Conservation (phyloP, 2,888 invertebrate genomes). For the Rhagonycha lutea region DNA sequence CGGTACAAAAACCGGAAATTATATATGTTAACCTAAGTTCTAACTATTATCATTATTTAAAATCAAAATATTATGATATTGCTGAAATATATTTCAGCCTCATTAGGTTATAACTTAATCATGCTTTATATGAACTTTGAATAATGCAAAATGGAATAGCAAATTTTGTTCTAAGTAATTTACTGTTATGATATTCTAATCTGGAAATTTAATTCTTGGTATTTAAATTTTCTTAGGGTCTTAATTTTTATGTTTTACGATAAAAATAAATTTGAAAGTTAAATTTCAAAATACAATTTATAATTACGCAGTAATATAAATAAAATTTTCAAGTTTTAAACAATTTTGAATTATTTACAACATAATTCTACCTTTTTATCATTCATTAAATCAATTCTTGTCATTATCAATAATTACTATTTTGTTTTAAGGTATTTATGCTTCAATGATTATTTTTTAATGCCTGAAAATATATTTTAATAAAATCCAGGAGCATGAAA, state of each 20-base stretch:
- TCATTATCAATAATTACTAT: too few relatives aligned
- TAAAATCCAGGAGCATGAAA: too few relatives aligned
- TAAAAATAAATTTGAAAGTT: not conserved
- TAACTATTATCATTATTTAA: not conserved
- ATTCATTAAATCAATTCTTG: too few relatives aligned
- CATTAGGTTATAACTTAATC: not conserved
- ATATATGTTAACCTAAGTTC: not conserved
- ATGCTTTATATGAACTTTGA: not conserved
- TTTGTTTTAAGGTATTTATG: too few relatives aligned
- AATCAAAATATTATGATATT: not conserved
- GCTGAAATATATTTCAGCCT: not conserved
- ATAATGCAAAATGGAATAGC: not conserved
- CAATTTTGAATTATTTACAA: too few relatives aligned
- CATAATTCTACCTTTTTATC: too few relatives aligned
- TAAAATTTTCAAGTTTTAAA: too few relatives aligned
- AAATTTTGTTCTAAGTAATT: not conserved
- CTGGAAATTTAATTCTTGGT: not conserved
- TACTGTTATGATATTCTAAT: not conserved
- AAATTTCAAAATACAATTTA: not conserved
- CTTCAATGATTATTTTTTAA: too few relatives aligned
- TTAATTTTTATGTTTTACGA: not conserved
- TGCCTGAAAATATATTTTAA: too few relatives aligned
- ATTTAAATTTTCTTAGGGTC: not conserved
- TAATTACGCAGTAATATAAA: not conserved
- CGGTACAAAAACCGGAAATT: not conserved